These are phyloP conservation scores for Xanthia icteritia DNA, from an alignment of 2,888 invertebrate species.

Conservation along the genomic window DNA sequence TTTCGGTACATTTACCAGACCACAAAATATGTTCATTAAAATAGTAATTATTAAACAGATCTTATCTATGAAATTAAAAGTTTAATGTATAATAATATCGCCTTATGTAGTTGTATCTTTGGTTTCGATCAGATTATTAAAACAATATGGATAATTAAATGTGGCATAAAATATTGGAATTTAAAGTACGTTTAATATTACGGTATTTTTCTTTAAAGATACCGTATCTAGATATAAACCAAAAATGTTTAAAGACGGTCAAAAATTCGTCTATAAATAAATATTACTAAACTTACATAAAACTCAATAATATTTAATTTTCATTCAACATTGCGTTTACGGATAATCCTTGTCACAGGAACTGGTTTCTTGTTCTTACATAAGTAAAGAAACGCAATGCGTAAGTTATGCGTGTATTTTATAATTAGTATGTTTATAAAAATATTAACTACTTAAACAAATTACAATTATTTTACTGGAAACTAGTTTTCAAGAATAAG, in stretches of 20 bases:
- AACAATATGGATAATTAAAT: slow-evolving; percentile 23
- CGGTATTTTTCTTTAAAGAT: background rate
- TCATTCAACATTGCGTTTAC: slow-evolving; percentile 30
- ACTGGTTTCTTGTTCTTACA: slow-evolving; percentile 62
- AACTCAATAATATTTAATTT: slow-evolving; percentile 25
- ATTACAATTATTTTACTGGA: background rate
- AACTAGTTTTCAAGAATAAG: background rate
- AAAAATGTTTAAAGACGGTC: no score
- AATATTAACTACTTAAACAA: background rate
- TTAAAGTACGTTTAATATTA: background rate
- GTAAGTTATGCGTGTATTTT: slow-evolving; percentile 27
- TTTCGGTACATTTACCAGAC: slow-evolving; percentile 41
- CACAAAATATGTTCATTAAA: slow-evolving; percentile 35
- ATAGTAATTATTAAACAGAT: slow-evolving; percentile 35
- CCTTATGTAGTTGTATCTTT: background rate
- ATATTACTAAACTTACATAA: slow-evolving; percentile 37
- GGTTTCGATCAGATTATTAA: slow-evolving; percentile 24
- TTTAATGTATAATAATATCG: slow-evolving; percentile 10
- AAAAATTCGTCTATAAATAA: background rate
- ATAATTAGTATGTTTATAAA: slow-evolving; percentile 24
- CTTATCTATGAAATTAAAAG: slow-evolving; percentile 51
- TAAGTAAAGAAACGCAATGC: slow-evolving; percentile 58
- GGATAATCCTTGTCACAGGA: slow-evolving; percentile 54
- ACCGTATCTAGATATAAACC: background rate
- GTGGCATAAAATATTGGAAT: background rate